Conservation (phyloP, 2,888 invertebrate genomes). For the Lycophotia porphyrea region DNA sequence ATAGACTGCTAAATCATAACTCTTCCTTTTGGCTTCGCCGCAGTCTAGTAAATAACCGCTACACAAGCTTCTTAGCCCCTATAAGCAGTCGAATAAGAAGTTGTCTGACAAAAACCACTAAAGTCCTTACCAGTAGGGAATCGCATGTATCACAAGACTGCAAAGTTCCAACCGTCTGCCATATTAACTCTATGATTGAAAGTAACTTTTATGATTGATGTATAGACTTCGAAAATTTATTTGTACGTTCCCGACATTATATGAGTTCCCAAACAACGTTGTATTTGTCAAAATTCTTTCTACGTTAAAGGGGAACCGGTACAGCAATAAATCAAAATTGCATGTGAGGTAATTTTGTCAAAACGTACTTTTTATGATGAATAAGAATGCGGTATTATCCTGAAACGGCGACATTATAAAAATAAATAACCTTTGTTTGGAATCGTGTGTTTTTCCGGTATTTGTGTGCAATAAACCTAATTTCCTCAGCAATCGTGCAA, state of each 20-base stretch:
- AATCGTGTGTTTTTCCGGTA: constrained; percentile 23
- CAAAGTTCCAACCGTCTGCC: constrained; percentile 42
- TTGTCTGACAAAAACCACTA: background rate
- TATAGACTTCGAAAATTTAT: constrained; percentile 67
- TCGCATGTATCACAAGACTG: constrained; percentile 11
- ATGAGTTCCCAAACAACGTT: constrained; percentile 50
- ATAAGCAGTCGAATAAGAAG: background rate
- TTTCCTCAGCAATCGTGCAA: constrained; percentile 16
- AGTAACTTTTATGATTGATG: constrained; percentile 68
- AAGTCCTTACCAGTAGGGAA: constrained; percentile 13
- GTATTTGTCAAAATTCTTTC: constrained; percentile 53
- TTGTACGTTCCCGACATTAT: constrained; percentile 55
- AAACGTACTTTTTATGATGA: constrained; percentile 54
- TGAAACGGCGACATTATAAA: constrained; percentile 25
- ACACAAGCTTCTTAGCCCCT: background rate
- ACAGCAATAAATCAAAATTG: constrained; percentile 59
- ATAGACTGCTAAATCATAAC: too few species aligned
- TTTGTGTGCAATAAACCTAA: constrained; percentile 22
- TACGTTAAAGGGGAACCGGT: constrained; percentile 39
- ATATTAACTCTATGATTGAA: constrained; percentile 58
- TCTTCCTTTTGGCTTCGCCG: too few species aligned
- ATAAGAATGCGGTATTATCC: constrained; percentile 46
- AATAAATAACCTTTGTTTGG: constrained; percentile 34
- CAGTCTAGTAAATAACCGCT: background rate
- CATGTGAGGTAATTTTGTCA: constrained; percentile 55